phyloP scores from a whole-genome alignment of 2,888 invertebrate genomes.

The Tiphia femorata region DNA sequence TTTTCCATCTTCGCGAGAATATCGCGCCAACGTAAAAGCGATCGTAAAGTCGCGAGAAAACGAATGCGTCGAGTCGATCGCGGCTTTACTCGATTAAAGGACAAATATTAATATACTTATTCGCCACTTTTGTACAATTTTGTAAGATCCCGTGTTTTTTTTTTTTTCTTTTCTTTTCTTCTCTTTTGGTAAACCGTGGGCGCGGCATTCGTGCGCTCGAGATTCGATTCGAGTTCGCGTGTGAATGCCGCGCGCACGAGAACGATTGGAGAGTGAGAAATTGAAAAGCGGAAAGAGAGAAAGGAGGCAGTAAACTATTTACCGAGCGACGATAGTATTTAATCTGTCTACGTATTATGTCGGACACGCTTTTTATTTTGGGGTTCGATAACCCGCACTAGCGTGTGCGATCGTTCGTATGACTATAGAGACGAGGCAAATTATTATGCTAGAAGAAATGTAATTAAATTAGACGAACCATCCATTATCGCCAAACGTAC shows the following conservation, averaged over 20 bases:
- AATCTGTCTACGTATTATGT: constrained; percentile 26
- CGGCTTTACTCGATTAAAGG: no score
- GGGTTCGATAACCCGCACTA: constrained; percentile 26
- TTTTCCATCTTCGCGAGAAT: constrained; percentile 1
- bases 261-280: neutral
- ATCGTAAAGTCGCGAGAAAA: no score
- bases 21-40: neutral
- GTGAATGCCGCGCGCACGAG: no score
- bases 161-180: no score
- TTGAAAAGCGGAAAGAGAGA: neutral
- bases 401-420: constrained; percentile 7
- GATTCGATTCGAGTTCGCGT: no score
- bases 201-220: no score
- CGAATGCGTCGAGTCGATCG: no score
- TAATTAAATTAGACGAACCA: constrained; percentile 30
- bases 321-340: constrained; percentile 49
- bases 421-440: constrained; percentile 23
- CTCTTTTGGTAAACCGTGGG: no score
- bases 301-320: neutral
- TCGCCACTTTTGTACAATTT: no score
- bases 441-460: constrained; percentile 32
- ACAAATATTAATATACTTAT: no score
- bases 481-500: constrained; percentile 56
- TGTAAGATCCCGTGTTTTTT: no score
- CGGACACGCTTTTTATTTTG: no score